Evolutionary conservation across 2,888 invertebrate species (phyloP), one percentile per base, ranked within the genome.

Genomic region (Choristoneura rosaceana): DNA sequence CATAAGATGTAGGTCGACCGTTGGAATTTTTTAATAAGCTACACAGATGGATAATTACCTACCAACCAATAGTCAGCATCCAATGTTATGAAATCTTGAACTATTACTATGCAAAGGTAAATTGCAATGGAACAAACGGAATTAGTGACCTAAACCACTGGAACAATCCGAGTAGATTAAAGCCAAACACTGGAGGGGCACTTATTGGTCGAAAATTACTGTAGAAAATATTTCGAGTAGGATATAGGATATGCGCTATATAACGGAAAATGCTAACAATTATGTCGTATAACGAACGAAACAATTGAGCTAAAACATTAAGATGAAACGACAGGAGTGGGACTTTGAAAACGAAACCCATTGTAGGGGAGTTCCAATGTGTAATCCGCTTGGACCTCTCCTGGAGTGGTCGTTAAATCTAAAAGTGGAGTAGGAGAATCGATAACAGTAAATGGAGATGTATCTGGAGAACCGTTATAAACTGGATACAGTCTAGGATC

Each of bases 291-390:
- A 94, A 76, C 25, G 87, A 80, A 68, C 84, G 81, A 74, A 92
- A 87, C 34, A 94, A 81, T 71, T 81, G 81, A 15, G 86, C 74
- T 71, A 93, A 90, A 55, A 90, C 82, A 79, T 92, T 88, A 93
- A 93, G 92, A 78, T 93, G 92, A 87, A 94, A 94, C 78, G 90
- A 93, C 82, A 93, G 92, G 79, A 94, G 89, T 80, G 93, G 93
- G 87, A 93, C 85, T 90, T 92, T 93, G 93, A 94, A 92, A 93
- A 79, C 83, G 91, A 87, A 94, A 88, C 79, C 91, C 86, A 89
- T 94, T 94, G 77, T 90, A 93, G 10, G 94, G 94, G 43, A 94
- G 79, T 77, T 94, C 94, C 76, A 94, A 76, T 1, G 94, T 83
- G 75, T 93, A 94, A 77, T 94, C 94, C 0, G 94, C 93, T 76